Conservation (phyloP, 2,797 vertebrate species). For the Euphonia xanthogaster region DNA sequence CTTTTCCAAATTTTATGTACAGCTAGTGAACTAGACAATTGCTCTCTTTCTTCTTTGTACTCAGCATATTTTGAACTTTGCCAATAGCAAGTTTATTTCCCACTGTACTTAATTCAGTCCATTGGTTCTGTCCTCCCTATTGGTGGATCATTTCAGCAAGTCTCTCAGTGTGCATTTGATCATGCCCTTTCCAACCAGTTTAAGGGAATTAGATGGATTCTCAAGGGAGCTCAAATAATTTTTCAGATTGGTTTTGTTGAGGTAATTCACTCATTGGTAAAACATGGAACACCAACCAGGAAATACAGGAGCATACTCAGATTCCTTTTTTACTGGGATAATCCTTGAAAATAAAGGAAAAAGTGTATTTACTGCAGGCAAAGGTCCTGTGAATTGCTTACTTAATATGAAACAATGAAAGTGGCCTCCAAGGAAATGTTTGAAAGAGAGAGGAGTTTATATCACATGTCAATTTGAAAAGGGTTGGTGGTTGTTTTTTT, state of each 20-base stretch:
- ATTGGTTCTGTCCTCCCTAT: not conserved
- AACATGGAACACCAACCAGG: not conserved
- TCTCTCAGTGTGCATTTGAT: not conserved
- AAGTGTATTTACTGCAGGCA: not conserved
- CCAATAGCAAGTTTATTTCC: not conserved
- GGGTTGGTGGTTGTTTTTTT: rapidly evolving
- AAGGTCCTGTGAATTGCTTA: not conserved
- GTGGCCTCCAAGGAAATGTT: not conserved
- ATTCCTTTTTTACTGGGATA: not conserved
- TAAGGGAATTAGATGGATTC: not conserved
- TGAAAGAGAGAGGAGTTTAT: not conserved
- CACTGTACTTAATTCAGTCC: not conserved
- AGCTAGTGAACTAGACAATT: not conserved
- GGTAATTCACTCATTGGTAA: not conserved
- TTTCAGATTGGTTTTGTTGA: not conserved
- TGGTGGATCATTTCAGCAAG: not conserved
- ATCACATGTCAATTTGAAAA: not conserved
- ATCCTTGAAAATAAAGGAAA: not conserved
- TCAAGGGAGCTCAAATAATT: not conserved
- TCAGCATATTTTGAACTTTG: not conserved
- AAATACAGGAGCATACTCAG: not conserved
- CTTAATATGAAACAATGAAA: not conserved
- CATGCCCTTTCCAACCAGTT: not conserved
- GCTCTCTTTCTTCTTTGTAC: not conserved
- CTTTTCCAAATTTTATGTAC: not conserved